phyloP scores from a whole-genome alignment of 2,797 vertebrate species.

The Enteromius treurensis region DNA sequence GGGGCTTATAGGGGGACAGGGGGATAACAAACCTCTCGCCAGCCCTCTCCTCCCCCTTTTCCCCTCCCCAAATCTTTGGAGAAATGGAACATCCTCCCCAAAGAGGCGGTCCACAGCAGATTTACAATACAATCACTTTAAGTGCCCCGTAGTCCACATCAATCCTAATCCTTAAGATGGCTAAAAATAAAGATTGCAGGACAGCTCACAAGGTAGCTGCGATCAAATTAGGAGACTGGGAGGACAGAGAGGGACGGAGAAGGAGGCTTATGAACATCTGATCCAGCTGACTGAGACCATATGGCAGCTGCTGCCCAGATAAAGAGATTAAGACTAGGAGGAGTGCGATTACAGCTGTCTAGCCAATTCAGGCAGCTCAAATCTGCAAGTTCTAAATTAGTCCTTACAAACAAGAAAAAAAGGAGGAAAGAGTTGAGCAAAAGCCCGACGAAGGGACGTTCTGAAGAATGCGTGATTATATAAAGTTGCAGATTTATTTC shows the following conservation, averaged over 20 bases:
- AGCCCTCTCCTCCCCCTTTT: conserved; percentile 67
- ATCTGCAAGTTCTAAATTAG: conserved; percentile 99
- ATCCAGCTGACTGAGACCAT: conserved; percentile 99
- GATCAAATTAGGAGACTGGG: conserved; percentile 94
- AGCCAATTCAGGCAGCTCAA: conserved; percentile 99
- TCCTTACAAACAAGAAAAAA: conserved; percentile 76
- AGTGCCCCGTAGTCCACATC: conserved; percentile 99
- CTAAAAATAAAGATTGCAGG: conserved; percentile 99
- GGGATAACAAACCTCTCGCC: conserved; percentile 75
- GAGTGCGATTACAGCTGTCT: conserved; percentile 99
- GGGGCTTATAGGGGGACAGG: conserved; percentile 81
- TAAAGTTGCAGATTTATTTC: conserved; percentile 42
- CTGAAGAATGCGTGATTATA: conserved; percentile 53
- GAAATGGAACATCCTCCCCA: conserved; percentile 76
- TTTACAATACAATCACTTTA: conserved; percentile 99
- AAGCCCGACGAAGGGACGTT: conserved; percentile 63
- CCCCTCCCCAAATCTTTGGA: conserved; percentile 74
- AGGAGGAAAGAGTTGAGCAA: conserved; percentile 51
- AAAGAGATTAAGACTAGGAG: conserved; percentile 99
- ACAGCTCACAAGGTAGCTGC: conserved; percentile 92
- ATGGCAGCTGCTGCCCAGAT: conserved; percentile 99
- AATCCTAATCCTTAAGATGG: conserved; percentile 99
- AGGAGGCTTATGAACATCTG: conserved; percentile 99
- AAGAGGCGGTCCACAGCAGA: conserved; percentile 81
- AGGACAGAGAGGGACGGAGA: conserved; percentile 92